Evolutionary conservation across 2,113 vertebrate species (phyloP).

Genomic region (Nyctibius bracteatus): DNA sequence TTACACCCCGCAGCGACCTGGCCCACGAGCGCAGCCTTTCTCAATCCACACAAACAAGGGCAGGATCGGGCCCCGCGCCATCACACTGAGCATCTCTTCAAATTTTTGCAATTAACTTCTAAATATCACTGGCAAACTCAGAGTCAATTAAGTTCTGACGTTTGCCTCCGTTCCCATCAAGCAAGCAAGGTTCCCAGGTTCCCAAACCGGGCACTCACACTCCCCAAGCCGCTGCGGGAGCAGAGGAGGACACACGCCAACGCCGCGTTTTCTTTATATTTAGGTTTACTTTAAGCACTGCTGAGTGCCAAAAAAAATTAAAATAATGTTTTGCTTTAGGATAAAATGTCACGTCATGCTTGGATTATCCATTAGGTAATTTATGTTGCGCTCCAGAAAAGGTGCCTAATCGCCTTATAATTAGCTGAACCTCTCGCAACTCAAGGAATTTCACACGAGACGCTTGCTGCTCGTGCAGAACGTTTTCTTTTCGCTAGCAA

Average conservation of each 20-base stretch:
- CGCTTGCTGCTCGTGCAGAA: not conserved
- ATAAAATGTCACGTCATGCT: not conserved
- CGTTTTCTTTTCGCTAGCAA: not conserved
- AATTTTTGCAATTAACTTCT: fast-evolving
- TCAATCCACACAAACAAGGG: not conserved
- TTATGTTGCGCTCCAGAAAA: not conserved
- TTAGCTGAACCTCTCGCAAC: not conserved
- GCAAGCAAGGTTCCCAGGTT: not conserved
- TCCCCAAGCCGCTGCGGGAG: fast-evolving
- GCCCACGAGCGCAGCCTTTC: fast-evolving
- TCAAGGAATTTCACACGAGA: not conserved
- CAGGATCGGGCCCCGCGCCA: not conserved
- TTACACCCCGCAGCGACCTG: fast-evolving
- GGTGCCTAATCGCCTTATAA: not conserved
- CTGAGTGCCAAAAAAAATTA: not conserved
- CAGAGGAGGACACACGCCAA: fast-evolving
- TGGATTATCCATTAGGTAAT: not conserved
- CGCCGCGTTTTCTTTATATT: not conserved
- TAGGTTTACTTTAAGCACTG: not conserved
- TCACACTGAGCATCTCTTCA: not conserved
- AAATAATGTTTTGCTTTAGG: not conserved
- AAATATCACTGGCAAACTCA: not conserved
- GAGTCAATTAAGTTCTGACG: fast-evolving
- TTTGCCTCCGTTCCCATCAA: not conserved
- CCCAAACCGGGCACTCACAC: fast-evolving